Conservation (phyloP, 2,888 invertebrate genomes). For the Lasius platythorax region DNA sequence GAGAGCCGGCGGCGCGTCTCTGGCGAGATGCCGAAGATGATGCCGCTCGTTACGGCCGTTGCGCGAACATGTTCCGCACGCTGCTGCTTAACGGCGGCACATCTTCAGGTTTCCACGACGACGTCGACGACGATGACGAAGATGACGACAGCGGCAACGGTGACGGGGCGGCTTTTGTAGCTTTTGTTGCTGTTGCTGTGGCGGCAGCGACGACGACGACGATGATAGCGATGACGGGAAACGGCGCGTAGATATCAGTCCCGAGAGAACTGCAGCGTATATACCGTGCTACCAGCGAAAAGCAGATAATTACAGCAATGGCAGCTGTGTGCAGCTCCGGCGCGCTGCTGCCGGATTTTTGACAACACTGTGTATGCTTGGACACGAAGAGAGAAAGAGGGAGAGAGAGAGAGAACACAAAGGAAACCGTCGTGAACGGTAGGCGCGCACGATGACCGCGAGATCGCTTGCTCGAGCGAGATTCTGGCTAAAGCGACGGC, state of each 20-base stretch:
- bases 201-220: neutral
- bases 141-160: conserved; percentile 10
- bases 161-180: neutral
- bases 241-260: conserved; percentile 28
- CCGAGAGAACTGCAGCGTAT: conserved; percentile 54
- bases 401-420: conserved; percentile 60
- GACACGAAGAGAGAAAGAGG: conserved; percentile 31
- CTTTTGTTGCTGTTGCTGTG: neutral
- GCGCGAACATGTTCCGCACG: conserved; percentile 65
- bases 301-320: conserved; percentile 77
- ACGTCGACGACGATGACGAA: neutral
- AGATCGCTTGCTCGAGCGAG: conserved; percentile 26
- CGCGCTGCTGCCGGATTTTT: conserved; percentile 81
- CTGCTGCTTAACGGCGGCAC: conserved; percentile 61
- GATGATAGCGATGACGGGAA: conserved; percentile 7
- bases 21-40: conserved; percentile 56
- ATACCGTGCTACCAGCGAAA: conserved; percentile 62
- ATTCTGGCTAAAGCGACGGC: neutral
- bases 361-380: conserved; percentile 75
- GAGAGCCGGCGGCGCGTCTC: conserved; percentile 74
- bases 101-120: conserved; percentile 64
- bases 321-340: conserved; percentile 77
- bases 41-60: conserved; percentile 69
- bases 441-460: conserved; percentile 40
- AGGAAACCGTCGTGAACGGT: conserved; percentile 66